Evolutionary conservation across 2,797 vertebrate genomes (phyloP).

Genomic region (Anas capensis): DNA sequence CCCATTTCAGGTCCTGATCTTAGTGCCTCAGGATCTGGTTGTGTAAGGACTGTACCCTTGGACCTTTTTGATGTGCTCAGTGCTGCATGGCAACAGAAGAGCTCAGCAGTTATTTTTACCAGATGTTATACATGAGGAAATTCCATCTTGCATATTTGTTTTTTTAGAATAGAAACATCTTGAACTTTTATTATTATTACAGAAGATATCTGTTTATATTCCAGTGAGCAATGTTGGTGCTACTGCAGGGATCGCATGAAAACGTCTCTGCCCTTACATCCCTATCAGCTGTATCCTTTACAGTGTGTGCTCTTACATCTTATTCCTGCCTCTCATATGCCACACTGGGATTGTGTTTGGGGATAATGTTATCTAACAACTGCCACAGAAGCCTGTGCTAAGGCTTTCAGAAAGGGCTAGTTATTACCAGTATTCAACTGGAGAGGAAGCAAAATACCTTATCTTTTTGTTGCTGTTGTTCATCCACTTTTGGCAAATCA

Average conservation of each 20-base stretch:
- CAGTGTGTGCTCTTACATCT: background rate
- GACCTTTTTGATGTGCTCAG: background rate
- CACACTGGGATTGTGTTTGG: background rate
- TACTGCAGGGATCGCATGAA: background rate
- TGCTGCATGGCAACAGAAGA: background rate
- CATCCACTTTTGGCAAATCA: background rate
- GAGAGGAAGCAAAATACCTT: background rate
- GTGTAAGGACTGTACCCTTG: background rate
- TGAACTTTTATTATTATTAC: conserved; percentile 36
- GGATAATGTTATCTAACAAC: background rate
- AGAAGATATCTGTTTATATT: conserved; percentile 35
- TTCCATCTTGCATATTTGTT: conserved; percentile 32
- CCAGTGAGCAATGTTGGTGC: background rate
- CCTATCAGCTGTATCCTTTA: background rate
- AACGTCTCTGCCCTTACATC: background rate
- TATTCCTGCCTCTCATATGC: background rate
- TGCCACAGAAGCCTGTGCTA: background rate
- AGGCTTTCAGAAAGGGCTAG: background rate
- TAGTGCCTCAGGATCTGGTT: background rate
- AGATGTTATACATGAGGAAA: conserved; percentile 49
- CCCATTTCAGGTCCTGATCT: background rate
- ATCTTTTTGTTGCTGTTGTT: background rate
- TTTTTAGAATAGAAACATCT: conserved; percentile 32
- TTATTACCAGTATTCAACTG: background rate
- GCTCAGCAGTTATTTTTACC: background rate